Evolutionary conservation across 2,113 vertebrate species (phyloP), one percentile per base, ranked within the genome.

Genomic region (Paraplagusia blochii): DNA sequence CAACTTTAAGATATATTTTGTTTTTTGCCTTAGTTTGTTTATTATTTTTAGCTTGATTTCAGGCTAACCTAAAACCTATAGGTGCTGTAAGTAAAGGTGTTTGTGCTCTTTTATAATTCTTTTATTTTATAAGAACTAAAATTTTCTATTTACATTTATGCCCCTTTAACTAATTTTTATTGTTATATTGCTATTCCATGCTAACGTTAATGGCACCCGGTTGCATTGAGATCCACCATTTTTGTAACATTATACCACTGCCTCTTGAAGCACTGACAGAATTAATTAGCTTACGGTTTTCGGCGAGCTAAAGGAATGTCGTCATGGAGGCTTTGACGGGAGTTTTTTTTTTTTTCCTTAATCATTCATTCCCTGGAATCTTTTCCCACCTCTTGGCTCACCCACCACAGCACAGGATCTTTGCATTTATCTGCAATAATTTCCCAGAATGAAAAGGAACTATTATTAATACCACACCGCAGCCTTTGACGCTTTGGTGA

Each of bases 281-380:
- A 53, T 16, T 56, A 40, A 60, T 79, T 43, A 22, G 48, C 65
- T 63, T 66, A 11, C 65, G 42, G 1, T 55, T 52, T 46, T 53
- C 22, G 2, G 13, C 33, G 49, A 8, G 18, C 65, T 51, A 54
- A 42, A 64, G 58, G 72, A 79, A 80, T 63, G 65, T 77, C 33
- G 69, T 51, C 33, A 51, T 62, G 71, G 40, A 72, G 11, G 12
- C 11, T 48, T 44, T 16, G 22, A 29, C 22, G 22, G 22, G 22
- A 4, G 10, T 17, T 45, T 65, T 54, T 62, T 70, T 50, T 4
- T 11, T 38, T 38, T 36, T 9, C 35, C 35, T 5, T 9, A 40
- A 53, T 10, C 44, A 39, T 55, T 65, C 8, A 58, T 56, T 56
- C 44, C 50, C 57, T 51, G 44, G 66, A 14, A n/a, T 36, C 36